phyloP scores from a whole-genome alignment of 2,888 invertebrate genomes.

The Odontomyia ornata region DNA sequence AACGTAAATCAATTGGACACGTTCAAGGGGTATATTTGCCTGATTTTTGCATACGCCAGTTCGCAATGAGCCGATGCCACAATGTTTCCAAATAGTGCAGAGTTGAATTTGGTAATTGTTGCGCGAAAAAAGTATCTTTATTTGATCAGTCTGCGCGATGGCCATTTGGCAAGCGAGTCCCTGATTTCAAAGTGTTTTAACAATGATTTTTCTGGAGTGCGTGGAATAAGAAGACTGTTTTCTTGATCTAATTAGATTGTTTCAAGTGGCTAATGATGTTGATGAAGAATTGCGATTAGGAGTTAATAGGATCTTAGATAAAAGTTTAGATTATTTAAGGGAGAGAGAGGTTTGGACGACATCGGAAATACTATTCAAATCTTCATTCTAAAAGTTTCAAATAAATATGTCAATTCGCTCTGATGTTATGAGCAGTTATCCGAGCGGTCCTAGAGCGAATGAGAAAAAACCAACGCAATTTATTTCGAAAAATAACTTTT shows the following conservation, averaged over 20 bases:
- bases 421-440: too few species aligned
- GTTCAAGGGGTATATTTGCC: constrained; percentile 32
- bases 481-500: too few species aligned
- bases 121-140: neutral
- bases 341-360: too few species aligned
- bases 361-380: too few species aligned
- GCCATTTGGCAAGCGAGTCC: neutral
- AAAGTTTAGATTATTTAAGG: too few species aligned
- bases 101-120: neutral
- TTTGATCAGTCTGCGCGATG: neutral
- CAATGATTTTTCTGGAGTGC: constrained; percentile 7
- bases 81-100: neutral
- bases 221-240: neutral
- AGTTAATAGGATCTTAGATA: too few species aligned
- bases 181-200: constrained; percentile 30
- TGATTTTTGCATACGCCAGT: constrained; percentile 34
- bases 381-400: too few species aligned
- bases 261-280: constrained; percentile 18
- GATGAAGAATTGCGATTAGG: too few species aligned
- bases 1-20: constrained; percentile 45
- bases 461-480: too few species aligned
- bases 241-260: constrained; percentile 38
- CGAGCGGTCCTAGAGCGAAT: too few species aligned
- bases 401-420: too few species aligned
- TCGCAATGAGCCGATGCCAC: neutral